Base-by-base conservation (phyloP, 2,113 vertebrate genomes). In the Psilopsiagon aymara region DNA sequence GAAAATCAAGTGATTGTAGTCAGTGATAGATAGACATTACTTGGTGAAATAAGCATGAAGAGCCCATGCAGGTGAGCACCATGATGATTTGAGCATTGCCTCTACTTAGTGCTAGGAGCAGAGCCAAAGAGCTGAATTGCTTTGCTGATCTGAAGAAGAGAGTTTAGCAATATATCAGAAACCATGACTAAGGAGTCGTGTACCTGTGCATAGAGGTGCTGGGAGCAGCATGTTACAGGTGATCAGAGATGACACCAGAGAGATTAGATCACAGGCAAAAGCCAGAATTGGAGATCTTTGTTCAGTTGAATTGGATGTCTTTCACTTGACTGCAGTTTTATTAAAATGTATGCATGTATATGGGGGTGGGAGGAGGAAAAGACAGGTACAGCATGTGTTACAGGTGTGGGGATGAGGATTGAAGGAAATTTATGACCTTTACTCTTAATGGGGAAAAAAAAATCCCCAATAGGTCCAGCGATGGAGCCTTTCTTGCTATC, bases 401-500 rank as follows among this genome's bases (percentile, higher is more conserved):
- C 5, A 59, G 20, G 44, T 49, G 13, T 6, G 7, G 17, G 10
- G 6, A 5, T 16, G 23, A 46, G 39, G 20, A 13, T 12, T 79
- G 41, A 53, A 73, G 12, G 35, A 17, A 78, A 95, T 71, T 68
- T 73, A 31, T 87, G n/a, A 13, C 17, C 8, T 76, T 79, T 57
- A 24, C 62, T 69, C 11, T 68, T 68, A 83, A 79, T 79, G 68
- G 29, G 5, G 10, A 37, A 35, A 31, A 91, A 7, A 14, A 3
- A 68, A 71, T 53, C 37, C 67, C 89, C 21, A 63, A 47, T 82
- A 99, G 99, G 99, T 99, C 99, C 88, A 96, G 97, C 3, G 99
- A 99, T 15, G 99, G 99, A 28, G 98, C 98, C 63, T 99, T 99
- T 97, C 97, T 99, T 95, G 98, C 99, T 7, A 98, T 99, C 64